Conservation (phyloP, 2,797 vertebrate genomes). For the Labroides dimidiatus region DNA sequence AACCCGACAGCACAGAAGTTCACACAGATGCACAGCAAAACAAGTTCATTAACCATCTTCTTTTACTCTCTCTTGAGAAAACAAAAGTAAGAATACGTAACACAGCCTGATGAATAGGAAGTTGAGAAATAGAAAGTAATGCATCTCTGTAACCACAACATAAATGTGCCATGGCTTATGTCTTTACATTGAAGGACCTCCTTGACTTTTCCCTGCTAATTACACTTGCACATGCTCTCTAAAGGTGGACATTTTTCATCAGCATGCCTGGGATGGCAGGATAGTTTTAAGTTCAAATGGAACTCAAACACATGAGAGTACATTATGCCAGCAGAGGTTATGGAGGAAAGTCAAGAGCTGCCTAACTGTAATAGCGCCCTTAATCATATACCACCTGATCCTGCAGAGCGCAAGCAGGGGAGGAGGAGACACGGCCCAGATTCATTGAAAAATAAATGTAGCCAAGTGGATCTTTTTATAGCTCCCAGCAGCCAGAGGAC, state of each 20-base stretch:
- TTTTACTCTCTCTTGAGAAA: background rate
- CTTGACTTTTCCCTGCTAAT: conserved; percentile 54
- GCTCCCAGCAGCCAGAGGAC: conserved; percentile 59
- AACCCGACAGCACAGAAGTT: conserved; percentile 39
- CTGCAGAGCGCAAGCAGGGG: conserved; percentile 42
- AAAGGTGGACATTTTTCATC: conserved; percentile 57
- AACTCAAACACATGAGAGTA: conserved; percentile 71
- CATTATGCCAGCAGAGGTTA: conserved; percentile 68
- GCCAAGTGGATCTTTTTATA: conserved; percentile 65
- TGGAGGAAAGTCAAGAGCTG: conserved; percentile 67
- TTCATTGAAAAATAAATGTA: conserved; percentile 74
- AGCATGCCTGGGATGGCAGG: conserved; percentile 29
- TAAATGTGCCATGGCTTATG: conserved; percentile 21
- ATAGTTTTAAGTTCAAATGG: conserved; percentile 67
- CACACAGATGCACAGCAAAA: conserved; percentile 28
- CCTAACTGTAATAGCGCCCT: conserved; percentile 65
- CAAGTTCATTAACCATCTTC: conserved; percentile 38
- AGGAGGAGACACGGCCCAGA: conserved; percentile 42
- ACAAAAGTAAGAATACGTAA: conserved; percentile 27
- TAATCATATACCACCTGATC: conserved; percentile 69
- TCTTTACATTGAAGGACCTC: conserved; percentile 38
- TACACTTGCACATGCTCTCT: conserved; percentile 50
- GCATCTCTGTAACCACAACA: conserved; percentile 3
- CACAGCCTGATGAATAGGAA: conserved; percentile 17
- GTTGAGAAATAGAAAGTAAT: conserved; percentile 20